These are phyloP conservation scores for Mycalesis mineus DNA, from an alignment of 2,888 invertebrate species.

Conservation along the genomic window DNA sequence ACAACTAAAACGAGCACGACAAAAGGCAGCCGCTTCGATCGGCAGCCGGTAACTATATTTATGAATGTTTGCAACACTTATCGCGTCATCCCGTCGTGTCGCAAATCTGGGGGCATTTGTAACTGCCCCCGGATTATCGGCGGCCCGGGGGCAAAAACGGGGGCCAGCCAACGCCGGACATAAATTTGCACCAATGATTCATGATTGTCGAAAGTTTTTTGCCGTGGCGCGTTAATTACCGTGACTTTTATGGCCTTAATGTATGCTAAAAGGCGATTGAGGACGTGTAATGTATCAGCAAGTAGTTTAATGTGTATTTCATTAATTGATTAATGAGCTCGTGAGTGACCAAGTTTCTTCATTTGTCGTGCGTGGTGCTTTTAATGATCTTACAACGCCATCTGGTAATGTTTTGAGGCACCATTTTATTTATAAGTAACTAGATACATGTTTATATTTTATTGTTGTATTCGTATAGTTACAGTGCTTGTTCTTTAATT, in stretches of 20 bases:
- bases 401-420: too few relatives aligned
- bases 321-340: background rate
- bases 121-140: conserved; percentile 56
- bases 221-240: conserved; percentile 60
- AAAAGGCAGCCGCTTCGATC: conserved; percentile 1
- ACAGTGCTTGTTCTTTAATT: too few relatives aligned
- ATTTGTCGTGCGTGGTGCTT: too few relatives aligned
- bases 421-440: too few relatives aligned
- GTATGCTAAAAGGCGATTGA: conserved; percentile 4
- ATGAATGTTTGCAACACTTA: conserved; percentile 30
- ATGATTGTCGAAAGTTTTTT: conserved; percentile 70
- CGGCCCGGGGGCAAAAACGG: conserved; percentile 62
- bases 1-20: background rate
- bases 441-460: too few relatives aligned
- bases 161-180: conserved; percentile 48
- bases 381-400: too few relatives aligned
- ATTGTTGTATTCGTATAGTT: too few relatives aligned
- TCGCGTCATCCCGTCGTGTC: conserved; percentile 43
- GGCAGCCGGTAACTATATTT: conserved; percentile 18
- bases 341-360: too few relatives aligned
- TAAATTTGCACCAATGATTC: conserved; percentile 75
- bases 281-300: background rate
- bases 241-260: conserved; percentile 40
- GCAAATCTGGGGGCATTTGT: conserved; percentile 61
- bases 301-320: background rate